Evolutionary conservation across 2,888 invertebrate genomes (phyloP), one percentile per base, ranked within the genome.

Genomic region (Callimorpha dominula): DNA sequence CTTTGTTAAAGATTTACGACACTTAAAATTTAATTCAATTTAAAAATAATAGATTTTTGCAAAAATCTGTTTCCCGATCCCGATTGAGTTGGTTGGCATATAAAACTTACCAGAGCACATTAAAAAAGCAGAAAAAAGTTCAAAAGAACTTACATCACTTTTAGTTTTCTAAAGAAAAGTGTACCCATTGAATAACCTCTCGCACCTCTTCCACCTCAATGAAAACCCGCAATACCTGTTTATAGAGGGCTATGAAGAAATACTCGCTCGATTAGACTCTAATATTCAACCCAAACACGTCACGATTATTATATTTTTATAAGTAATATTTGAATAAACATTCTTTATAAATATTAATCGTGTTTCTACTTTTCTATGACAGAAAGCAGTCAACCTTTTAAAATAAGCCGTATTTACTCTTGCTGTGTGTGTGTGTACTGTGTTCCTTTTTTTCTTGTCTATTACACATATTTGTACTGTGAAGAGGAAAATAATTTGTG

Each of bases 371-470:
- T 74, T 79, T 77, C 49, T 77, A 86, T 85, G n/a, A 4, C 88
- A 89, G 87, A 89, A 89, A 86, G 85, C 88, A 42, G 77, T 80
- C 60, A 68, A 73, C 1, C 80, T 77, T 7, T 81, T 85, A 40
- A 77, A 85, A 68, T 86, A 78, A 85, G 73, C 52, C 31, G 71
- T 60, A 63, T 63, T 43, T 67, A 20, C 20, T 20, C 20, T 20
- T 57, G n/a, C 9, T 12, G 12, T 20, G 12, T 20, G 20, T 31
- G 31, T 31, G 31, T 31, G 31, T 31, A 31, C 31, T 31, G 31
- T 31, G 31, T 31, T 31, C 2, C 31, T 31, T 31, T 31, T 31
- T 31, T 31, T 31, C 31, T 31, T 31, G 31, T 31, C 31, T 31
- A 31, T 31, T 31, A 31, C 31, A 31, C 31, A 31, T 31, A 31